Base-by-base conservation (phyloP, 1,140 invertebrate species). In the Glossosoma conforme region DNA sequence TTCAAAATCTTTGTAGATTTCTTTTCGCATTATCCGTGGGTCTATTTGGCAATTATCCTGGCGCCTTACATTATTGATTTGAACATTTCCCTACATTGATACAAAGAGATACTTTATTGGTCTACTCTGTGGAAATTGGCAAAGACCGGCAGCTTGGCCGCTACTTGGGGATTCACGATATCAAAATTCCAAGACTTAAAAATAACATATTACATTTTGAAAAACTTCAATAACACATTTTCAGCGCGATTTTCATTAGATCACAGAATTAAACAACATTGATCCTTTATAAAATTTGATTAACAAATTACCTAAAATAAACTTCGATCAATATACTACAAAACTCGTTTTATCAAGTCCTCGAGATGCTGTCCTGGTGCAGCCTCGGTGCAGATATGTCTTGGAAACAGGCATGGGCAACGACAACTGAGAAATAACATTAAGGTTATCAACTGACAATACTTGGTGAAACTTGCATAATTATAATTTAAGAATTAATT, bases 81-180 rank as follows among this genome's bases (percentile, higher is more conserved):
- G 17, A 28, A 21, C 50, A 52, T 52, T 52, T 45, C 19, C 43
- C 37, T 44, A 46, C 43, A 46, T 52, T 52, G 54, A 52, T 57
- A 57, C 54, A 57, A 57, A 57, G 54, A 57, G 49, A 49, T 57
- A 57, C 49, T 57, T 57, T 57, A 57, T 52, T 57, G 49, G 54
- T 57, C 44, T 49, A 57, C 49, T 57, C 54, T 44, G 45, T 57
- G 50, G 54, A 57, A 57, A 57, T 57, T 57, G 54, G 50, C 54
- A 57, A 57, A 57, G 54, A 48, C 38, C 41, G 49, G 50, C 40
- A 49, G 38, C 54, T 49, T 52, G 54, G 54, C 45, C 54, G 44
- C 30, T 52, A 52, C 45, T 18, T 25, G 24, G 43, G 54, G 44
- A 24, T 20, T 8, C 3, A 41, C 33, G 14, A 19, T 44, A 28